Evolutionary conservation across 2,113 vertebrate species (phyloP), one percentile per base, ranked within the genome.

Genomic region (Chunga burmeisteri): DNA sequence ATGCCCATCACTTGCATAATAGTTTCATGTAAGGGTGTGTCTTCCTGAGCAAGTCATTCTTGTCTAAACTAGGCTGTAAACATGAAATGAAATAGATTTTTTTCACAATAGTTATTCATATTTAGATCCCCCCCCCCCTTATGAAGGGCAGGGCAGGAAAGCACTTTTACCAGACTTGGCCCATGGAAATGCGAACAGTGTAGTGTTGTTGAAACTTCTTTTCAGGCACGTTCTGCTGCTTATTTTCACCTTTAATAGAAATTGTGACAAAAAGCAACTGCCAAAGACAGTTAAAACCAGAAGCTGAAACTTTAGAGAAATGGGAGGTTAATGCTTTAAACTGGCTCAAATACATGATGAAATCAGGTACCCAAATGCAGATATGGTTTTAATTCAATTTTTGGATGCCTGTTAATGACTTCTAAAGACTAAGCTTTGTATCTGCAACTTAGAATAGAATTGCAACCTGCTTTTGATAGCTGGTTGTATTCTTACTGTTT

Each of bases 1-100:
- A 52, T 18, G 34, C 26, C 53, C 18, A 25, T 66, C 18, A 9
- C 53, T 96, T 97, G 89, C 84, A 38, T 83, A 96, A 88, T 11
- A 86, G 78, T 96, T 97, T 94, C 84, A 8, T 13, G 7, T 62
- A 50, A 90, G 59, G 94, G 93, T 93, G 93, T 96, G 91, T 73
- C 86, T 87, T 87, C 74, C 71, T 66, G 59, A n/a, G 72, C 11
- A 26, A 44, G 53, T 66, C 77, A 38, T 85, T 75, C 78, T 92
- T 77, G 81, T 62, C 53, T 79, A 65, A 94, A 68, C 65, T 32
- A 55, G 81, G 49, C 36, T 82, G 81, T 82, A 80, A 81, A 73
- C 59, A 16, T 62, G 49, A 66, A 47, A 53, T 50, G 42, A 84
- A 82, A 77, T 16, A 44, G 25, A 5, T 46, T 94, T 94, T 87